Conservation (phyloP, 2,797 vertebrate species). For the Poecilia picta region DNA sequence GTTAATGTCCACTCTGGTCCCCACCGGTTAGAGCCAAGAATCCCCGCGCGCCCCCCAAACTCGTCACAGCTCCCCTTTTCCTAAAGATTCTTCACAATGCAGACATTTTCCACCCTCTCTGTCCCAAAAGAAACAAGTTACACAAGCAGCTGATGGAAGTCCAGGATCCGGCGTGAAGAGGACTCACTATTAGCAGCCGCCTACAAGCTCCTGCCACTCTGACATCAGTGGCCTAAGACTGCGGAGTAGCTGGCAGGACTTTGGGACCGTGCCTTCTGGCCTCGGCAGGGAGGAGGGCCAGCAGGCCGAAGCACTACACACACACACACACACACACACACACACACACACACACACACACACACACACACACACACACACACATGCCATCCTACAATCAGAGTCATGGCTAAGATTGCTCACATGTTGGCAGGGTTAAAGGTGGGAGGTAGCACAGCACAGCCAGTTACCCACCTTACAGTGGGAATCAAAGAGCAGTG, state of each 20-base stretch:
- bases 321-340: slow-evolving; percentile 30
- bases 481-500: slow-evolving; percentile 25
- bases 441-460: slow-evolving; percentile 32
- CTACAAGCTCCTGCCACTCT: slow-evolving; percentile 81
- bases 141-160: slow-evolving; percentile 79
- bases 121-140: slow-evolving; percentile 67
- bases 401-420: slow-evolving; percentile 41
- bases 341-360: slow-evolving; percentile 20
- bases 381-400: slow-evolving; percentile 42
- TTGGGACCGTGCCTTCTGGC: slow-evolving; percentile 81
- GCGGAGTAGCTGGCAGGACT: slow-evolving; percentile 78
- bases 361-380: slow-evolving; percentile 18
- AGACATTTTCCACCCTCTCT: slow-evolving; percentile 24
- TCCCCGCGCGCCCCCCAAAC: slow-evolving; percentile 13
- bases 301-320: slow-evolving; percentile 64
- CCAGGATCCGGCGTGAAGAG: slow-evolving; percentile 80
- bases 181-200: slow-evolving; percentile 83
- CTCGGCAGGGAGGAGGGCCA: slow-evolving; percentile 76
- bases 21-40: slow-evolving; percentile 30
- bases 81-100: slow-evolving; percentile 24
- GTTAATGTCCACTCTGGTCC: slow-evolving; percentile 9
- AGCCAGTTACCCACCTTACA: slow-evolving; percentile 52
- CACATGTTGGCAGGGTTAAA: slow-evolving; percentile 29
- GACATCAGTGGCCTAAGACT: slow-evolving; percentile 82
- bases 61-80: slow-evolving; percentile 27